phyloP scores from a whole-genome alignment of 2,113 vertebrate species.

The Rafetus swinhoei region DNA sequence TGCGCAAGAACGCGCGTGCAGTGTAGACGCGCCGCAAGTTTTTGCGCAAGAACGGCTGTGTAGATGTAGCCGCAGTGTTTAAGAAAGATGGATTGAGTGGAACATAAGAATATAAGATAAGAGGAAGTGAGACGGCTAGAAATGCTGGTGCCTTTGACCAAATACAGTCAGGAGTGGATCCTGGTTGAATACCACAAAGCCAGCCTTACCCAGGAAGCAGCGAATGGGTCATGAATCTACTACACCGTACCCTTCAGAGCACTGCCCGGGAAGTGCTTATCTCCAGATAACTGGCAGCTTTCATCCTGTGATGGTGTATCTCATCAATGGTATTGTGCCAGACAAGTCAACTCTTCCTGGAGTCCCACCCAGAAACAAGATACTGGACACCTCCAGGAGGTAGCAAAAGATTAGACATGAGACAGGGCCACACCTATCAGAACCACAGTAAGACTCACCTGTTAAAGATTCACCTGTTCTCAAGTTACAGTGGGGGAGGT shows the following conservation, averaged over 20 bases:
- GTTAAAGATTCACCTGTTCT: too few relatives aligned
- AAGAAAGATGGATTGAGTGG: not conserved
- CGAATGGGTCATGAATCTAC: not conserved
- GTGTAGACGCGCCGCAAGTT: too few relatives aligned
- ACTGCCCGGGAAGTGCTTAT: rapidly evolving
- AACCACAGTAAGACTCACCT: not conserved
- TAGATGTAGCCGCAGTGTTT: too few relatives aligned
- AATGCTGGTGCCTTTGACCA: not conserved
- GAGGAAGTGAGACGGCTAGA: rapidly evolving
- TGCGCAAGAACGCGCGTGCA: too few relatives aligned
- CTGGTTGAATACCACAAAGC: rapidly evolving
- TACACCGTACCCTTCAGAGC: not conserved
- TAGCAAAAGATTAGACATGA: rapidly evolving
- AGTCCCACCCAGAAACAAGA: rapidly evolving
- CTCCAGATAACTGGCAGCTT: not conserved
- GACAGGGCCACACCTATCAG: not conserved
- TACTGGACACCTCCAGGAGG: not conserved
- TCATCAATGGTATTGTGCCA: rapidly evolving
- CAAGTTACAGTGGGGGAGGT: too few relatives aligned
- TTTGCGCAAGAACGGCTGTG: too few relatives aligned
- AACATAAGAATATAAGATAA: too few relatives aligned
- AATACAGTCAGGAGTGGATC: not conserved
- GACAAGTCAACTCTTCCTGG: not conserved
- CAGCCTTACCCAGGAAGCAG: not conserved
- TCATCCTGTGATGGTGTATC: not conserved